Conservation (phyloP, 2,888 invertebrate genomes). For the Lordiphosa fenestrarum region DNA sequence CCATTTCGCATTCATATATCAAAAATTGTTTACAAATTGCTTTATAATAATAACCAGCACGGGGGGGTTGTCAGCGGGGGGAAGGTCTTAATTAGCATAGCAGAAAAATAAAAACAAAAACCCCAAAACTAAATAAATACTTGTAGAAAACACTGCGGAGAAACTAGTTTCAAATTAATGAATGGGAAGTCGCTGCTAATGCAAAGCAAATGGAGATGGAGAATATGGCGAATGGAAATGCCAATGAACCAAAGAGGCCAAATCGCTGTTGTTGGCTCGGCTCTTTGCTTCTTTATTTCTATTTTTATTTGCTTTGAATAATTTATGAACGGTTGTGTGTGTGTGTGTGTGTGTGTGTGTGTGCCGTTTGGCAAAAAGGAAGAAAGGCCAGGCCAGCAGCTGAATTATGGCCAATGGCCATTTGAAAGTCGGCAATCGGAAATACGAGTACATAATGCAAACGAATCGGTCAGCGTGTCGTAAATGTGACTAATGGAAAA, state of each 20-base stretch:
- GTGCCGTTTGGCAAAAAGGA: slow-evolving; percentile 37
- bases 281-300: slow-evolving; percentile 33
- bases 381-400: slow-evolving; percentile 14
- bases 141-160: slow-evolving; percentile 30
- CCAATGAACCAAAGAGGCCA: slow-evolving; percentile 71
- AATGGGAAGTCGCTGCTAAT: slow-evolving; percentile 23
- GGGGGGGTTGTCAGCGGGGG: not conserved
- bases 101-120: slow-evolving; percentile 23
- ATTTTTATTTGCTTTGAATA: slow-evolving; percentile 56
- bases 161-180: slow-evolving; percentile 69
- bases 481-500: slow-evolving; percentile 59
- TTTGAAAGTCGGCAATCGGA: slow-evolving; percentile 30
- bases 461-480: slow-evolving; percentile 51
- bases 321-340: slow-evolving; percentile 57
- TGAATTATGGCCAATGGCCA: slow-evolving; percentile 35
- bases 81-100: slow-evolving; percentile 58
- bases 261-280: slow-evolving; percentile 34
- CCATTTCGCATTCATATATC: slow-evolving; percentile 3
- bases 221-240: slow-evolving; percentile 55
- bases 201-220: slow-evolving; percentile 10
- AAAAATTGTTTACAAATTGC: slow-evolving; percentile 53
- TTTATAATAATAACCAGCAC: slow-evolving; percentile 2
- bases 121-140: slow-evolving; percentile 27
- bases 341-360: slow-evolving; percentile 29
- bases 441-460: slow-evolving; percentile 18